Base-by-base conservation (phyloP, 1,140 invertebrate genomes). In the Drosophila arawakana region DNA sequence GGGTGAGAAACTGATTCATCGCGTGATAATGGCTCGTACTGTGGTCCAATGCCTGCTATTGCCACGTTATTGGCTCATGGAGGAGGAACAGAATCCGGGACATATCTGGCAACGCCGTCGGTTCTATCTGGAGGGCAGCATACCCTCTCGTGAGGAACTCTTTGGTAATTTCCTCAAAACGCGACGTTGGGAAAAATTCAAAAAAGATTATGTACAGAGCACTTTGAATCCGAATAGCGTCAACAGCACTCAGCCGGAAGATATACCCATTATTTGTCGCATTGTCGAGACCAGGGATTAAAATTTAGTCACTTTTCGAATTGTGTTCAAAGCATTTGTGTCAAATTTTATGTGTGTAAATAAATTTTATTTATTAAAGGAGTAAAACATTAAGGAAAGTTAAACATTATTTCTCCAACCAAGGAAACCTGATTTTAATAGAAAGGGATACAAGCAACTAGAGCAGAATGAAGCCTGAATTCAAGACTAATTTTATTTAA, bases 71-170 rank as follows among this genome's bases (percentile, higher is more conserved):
- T 95, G 94, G 93, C 80, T 95, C 2, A 74, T 93, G 7, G 92
- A 94, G 69, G 90, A 94, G 54, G 50, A 70, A 13, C 92, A 92
- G 69, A 95, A 94, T 90, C 93, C 92, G 2, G 94, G 94, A 2
- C 94, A 94, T 70, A 93, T 95, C 25, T 95, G 94, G 94, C 92
- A 93, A 43, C 91, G 93, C n/a, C 93, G 94, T 2, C 92, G 91
- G 60, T 84, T 93, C 21, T 95, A 93, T 63, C 78, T 95, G 43
- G 92, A 94, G 10, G 92, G 89, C 0, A 93, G 93, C 11, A 94
- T 94, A 70, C 94, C 94, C 2, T 92, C 90, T 0, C 90, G 92
- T 0, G 80, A 93, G 43, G 70, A 92, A 44, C 78, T 95, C 0
- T 94, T 93, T 61, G 58, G 92, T 7, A 79, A 93, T 30, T 95